Conservation (phyloP, 2,888 invertebrate species). For the Machimus rusticus region DNA sequence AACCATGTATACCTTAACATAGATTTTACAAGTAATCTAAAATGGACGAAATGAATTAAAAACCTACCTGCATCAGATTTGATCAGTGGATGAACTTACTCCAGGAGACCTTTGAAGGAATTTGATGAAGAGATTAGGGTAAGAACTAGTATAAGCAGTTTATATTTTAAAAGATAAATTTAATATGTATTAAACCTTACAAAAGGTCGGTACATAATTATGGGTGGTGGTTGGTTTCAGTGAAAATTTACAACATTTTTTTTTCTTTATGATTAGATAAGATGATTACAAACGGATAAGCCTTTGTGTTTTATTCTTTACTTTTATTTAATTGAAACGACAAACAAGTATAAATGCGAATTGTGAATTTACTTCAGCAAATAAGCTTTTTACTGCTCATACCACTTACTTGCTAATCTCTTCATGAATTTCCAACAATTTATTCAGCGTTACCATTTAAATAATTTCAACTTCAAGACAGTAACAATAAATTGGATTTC, state of each 20-base stretch:
- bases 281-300: conserved; percentile 64
- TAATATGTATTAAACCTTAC: conserved; percentile 42
- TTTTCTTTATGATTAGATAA: conserved; percentile 54
- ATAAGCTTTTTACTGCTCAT: conserved; percentile 46
- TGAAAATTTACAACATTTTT: not conserved
- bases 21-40: conserved; percentile 3
- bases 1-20: not conserved
- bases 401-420: conserved; percentile 47
- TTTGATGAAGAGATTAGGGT: conserved; percentile 62
- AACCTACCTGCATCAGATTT: conserved; percentile 51
- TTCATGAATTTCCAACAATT: conserved; percentile 45
- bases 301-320: conserved; percentile 59
- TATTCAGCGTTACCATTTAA: conserved; percentile 16
- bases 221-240: not conserved
- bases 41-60: conserved; percentile 35
- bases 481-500: conserved; percentile 1
- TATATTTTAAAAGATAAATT: conserved; percentile 48
- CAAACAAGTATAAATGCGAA: conserved; percentile 12
- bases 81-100: conserved; percentile 64
- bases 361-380: conserved; percentile 35
- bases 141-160: conserved; percentile 53
- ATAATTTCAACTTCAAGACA: conserved; percentile 16
- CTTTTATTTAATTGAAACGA: conserved; percentile 41
- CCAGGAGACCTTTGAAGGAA: conserved; percentile 62
- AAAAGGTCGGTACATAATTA: conserved; percentile 23